A percentile compares a stretch with the other conserved stretches of the same genome.
phyloP scores from a whole-genome alignment of 2,888 invertebrate genomes.

The Mesodorylaimus sp. region DNA sequence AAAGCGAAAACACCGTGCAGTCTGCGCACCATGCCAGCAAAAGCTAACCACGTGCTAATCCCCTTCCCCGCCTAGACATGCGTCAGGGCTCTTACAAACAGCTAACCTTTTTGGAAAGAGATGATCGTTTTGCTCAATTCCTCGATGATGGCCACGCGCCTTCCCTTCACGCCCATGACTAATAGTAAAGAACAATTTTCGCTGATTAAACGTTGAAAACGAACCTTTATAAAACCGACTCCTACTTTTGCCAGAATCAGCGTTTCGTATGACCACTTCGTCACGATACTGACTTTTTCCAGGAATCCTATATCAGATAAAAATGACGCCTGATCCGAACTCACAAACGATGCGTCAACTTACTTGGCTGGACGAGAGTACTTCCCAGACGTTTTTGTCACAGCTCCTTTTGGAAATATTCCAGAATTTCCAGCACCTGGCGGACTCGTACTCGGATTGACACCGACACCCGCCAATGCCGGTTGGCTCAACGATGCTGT shows the following conservation, averaged over 20 bases:
- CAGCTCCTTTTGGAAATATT: conserved; percentile 43
- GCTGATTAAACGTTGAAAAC: background rate
- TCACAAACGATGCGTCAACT: conserved; percentile 3
- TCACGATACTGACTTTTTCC: conserved; percentile 85
- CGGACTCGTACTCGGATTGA: conserved; percentile 1
- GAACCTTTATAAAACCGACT: background rate
- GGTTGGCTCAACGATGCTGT: no score
- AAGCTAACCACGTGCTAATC: no score
- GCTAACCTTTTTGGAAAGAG: conserved; percentile 85
- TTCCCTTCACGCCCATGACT: conserved; percentile 98
- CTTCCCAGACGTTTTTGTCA: conserved; percentile 68
- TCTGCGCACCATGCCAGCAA: no score
- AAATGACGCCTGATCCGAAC: no score
- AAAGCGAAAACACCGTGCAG: no score
- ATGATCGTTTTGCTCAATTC: conserved; percentile 94
- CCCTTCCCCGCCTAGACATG: background rate
- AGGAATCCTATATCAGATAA: conserved; percentile 42
- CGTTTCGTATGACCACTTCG: conserved; percentile 79
- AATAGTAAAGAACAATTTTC: conserved; percentile 1
- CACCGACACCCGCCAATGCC: no score
- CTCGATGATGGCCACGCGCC: conserved; percentile 94
- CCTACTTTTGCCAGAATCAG: conserved; percentile 84
- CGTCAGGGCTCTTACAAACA: background rate
- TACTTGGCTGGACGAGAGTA: conserved; percentile 61
- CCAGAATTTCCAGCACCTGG: conserved; percentile 4